A percentile compares a stretch with the other conserved stretches of the same genome.
phyloP scores from a whole-genome alignment of 1,140 invertebrate genomes.

The Pseudomyrmex flavicornis region DNA sequence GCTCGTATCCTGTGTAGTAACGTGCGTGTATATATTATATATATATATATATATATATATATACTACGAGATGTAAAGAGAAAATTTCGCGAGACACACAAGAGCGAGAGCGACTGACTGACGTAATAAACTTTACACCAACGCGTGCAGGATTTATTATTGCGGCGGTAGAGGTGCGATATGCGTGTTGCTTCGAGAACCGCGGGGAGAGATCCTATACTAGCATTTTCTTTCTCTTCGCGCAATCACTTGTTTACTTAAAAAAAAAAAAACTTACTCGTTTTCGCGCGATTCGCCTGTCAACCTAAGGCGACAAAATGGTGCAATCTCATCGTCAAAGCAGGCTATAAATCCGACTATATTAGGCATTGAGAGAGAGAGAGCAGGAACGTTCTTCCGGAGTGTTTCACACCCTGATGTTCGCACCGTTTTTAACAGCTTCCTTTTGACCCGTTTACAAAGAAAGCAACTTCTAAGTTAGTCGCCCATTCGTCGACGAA shows the following conservation, averaged over 20 bases:
- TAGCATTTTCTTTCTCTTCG: conserved; percentile 8
- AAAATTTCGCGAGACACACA: conserved; percentile 75
- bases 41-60: not conserved
- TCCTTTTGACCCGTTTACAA: conserved; percentile 52
- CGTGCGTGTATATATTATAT: conserved; percentile 69
- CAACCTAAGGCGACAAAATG: conserved; percentile 47
- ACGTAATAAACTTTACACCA: conserved; percentile 33
- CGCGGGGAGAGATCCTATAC: not conserved
- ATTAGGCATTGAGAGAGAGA: conserved; percentile 9
- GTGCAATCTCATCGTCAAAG: conserved; percentile 58
- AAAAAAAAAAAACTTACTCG: not conserved
- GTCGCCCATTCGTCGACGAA: conserved; percentile 40
- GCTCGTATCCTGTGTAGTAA: conserved; percentile 79
- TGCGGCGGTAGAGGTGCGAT: conserved; percentile 51
- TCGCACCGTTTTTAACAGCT: conserved; percentile 42
- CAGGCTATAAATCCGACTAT: conserved; percentile 9
- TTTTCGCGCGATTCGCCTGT: conserved; percentile 42
- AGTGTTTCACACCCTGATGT: conserved; percentile 18
- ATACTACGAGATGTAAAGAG: conserved; percentile 59
- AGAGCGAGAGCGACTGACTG: conserved; percentile 54
- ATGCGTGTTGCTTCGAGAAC: conserved; percentile 27
- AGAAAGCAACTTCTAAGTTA: conserved; percentile 44
- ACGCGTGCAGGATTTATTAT: conserved; percentile 52
- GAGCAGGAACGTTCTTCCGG: conserved; percentile 34
- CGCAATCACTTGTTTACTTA: conserved; percentile 5